Evolutionary conservation across 2,797 vertebrate genomes (phyloP), one percentile per base, ranked within the genome.

Genomic region (Sebastiscus tertius): DNA sequence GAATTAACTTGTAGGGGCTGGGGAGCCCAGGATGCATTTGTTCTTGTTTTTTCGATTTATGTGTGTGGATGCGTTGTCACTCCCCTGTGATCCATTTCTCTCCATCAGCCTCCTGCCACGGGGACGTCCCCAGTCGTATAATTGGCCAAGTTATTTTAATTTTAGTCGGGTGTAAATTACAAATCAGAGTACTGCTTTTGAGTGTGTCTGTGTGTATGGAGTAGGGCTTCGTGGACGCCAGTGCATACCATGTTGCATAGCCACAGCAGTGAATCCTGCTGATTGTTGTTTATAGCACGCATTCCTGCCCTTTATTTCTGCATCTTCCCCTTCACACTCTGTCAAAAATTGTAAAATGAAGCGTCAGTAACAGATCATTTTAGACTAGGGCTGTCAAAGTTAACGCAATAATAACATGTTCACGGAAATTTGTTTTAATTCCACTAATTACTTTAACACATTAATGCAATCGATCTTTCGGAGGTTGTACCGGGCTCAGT

Each of bases 21-120:
- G 18, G 89, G 81, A 80, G 80, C 34, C 12, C 74, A 56, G 74
- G 63, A 64, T 79, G 65, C 70, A 76, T 91, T 90, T 78, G 71
- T 82, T 85, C 80, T 89, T 83, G 83, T 89, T 86, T 87, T 86
- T 86, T 75, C 75, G 69, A 83, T 86, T 80, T 88, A 77, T 90
- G 84, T 83, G 61, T 81, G 74, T 24, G 77, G 75, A 80, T 66
- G 80, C 75, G 24, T 85, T n/a, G 84, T 87, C 80, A 63, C 68
- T 89, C 82, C 74, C 69, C 9, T 27, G 76, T 58, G 77, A 87
- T 92, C 83, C 77, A 85, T 86, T 91, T 87, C 87, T 89, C 66
- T 66, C 81, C 80, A 70, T 86, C 90, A 84, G 81, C 85, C 74
- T 72, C 80, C 80, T 68, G 83, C 64, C 63, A 70, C 31, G 33